phyloP scores from a whole-genome alignment of 2,888 invertebrate species.

The Biston stratarius region DNA sequence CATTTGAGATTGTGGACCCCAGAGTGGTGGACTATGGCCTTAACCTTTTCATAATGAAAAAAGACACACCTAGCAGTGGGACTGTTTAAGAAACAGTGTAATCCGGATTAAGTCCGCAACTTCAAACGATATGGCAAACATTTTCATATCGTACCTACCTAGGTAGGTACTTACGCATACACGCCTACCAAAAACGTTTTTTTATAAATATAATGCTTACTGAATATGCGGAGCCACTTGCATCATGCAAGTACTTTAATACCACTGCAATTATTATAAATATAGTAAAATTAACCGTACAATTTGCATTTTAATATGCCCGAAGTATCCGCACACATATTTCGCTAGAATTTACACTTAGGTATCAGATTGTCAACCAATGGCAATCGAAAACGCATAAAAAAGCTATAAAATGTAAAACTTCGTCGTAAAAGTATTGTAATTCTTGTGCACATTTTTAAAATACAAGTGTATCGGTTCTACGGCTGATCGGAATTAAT shows the following conservation, averaged over 20 bases:
- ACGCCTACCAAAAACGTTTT: too few species aligned
- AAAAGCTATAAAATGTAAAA: conserved; percentile 72
- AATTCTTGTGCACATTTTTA: conserved; percentile 67
- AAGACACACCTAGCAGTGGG: too few species aligned
- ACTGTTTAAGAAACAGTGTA: too few species aligned
- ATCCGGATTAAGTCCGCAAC: neutral
- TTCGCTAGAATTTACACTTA: conserved; percentile 79
- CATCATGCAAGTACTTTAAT: conserved; percentile 17
- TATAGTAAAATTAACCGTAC: conserved; percentile 46
- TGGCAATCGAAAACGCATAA: conserved; percentile 81
- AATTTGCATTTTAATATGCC: conserved; percentile 79
- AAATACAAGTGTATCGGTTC: conserved; percentile 51
- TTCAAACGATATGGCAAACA: neutral
- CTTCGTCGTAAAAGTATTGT: conserved; percentile 80
- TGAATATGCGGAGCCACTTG: conserved; percentile 9
- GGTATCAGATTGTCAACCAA: conserved; percentile 74
- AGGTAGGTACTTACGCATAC: too few species aligned
- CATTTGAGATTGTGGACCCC: too few species aligned
- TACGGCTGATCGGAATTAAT: conserved; percentile 50
- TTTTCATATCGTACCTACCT: conserved; percentile 2
- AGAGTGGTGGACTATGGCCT: too few species aligned
- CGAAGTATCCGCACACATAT: conserved; percentile 69
- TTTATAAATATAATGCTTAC: conserved; percentile 1
- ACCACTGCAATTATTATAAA: conserved; percentile 37
- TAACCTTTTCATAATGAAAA: too few species aligned